Evolutionary conservation across 2,888 invertebrate genomes (phyloP).

Genomic region (Calephelis perditalis): DNA sequence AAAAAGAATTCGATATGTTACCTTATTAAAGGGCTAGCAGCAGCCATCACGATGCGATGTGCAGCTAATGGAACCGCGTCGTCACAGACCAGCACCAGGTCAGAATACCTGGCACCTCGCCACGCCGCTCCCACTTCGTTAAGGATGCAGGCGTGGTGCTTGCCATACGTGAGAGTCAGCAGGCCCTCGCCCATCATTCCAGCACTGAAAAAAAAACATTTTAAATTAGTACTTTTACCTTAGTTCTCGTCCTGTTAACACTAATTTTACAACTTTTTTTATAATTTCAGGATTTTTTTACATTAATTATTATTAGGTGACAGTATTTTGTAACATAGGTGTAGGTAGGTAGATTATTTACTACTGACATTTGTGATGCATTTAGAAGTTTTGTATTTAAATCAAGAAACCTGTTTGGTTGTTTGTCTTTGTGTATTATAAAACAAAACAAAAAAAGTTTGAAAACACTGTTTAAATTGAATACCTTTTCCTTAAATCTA

Average conservation of each 20-base stretch:
- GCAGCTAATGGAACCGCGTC: constrained; percentile 89
- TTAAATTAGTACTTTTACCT: constrained; percentile 6
- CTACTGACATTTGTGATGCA: no score
- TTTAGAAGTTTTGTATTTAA: no score
- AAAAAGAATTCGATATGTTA: constrained; percentile 39
- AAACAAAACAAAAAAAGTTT: no score
- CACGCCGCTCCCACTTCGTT: constrained; percentile 94
- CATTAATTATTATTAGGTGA: no score
- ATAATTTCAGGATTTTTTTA: no score
- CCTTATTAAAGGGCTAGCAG: constrained; percentile 91
- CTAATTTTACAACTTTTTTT: no score
- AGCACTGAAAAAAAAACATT: constrained; percentile 55
- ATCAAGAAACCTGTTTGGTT: no score
- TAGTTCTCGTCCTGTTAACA: background rate
- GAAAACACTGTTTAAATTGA: no score
- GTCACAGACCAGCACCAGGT: constrained; percentile 91
- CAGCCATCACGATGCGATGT: constrained; percentile 91
- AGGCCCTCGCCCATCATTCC: constrained; percentile 83
- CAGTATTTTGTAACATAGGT: no score
- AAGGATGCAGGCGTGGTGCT: constrained; percentile 94
- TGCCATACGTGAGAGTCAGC: constrained; percentile 95
- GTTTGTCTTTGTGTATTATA: no score
- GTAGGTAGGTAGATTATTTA: no score
- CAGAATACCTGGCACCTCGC: constrained; percentile 90
- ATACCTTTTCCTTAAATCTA: no score